Evolutionary conservation across 2,888 invertebrate species (phyloP), one percentile per base, ranked within the genome.

Genomic region (Argyresthia albistria): DNA sequence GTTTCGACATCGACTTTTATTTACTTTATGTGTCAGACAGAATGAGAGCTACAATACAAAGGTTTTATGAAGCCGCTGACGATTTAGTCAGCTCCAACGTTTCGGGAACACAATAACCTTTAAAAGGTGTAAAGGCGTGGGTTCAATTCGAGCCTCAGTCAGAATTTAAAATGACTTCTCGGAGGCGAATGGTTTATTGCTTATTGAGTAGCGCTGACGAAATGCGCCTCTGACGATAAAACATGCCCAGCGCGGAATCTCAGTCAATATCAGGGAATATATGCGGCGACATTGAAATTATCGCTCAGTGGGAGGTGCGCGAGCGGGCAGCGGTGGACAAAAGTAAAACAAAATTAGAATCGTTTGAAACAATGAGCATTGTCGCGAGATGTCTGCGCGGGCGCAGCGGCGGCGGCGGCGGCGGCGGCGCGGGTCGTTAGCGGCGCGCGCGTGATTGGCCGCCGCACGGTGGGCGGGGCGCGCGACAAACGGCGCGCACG

Each of bases 131-230:
- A 80, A 84, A 86, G 75, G 76, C 78, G 78, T 79, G 78, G 76
- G 76, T 69, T 73, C 73, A 70, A 76, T 74, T 70, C 70, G 71
- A 73, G 70, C 73, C 70, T 71, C 73, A 70, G 76, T 62, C 74
- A 63, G 71, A 74, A 73, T 81, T 80, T 76, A 80, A 82, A 83
- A 83, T 80, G 81, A 82, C 80, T 83, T 80, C 80, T 80, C 73
- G 78, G 77, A 80, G 80, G 75, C 76, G 84, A 78, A 81, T 82
- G 80, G 82, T 87, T 86, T 87, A 87, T 84, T 80, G 86, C 86
- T 84, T 84, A 86, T 86, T 86, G 86, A 84, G 82, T 73, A 76
- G 80, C 75, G 70, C 80, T 79, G 83, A 81, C 80, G 81, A 79
- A 77, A 76, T 76, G 79, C 80, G 79, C 75, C 76, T 73, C 71